Evolutionary conservation across 2,888 invertebrate species (phyloP).

Genomic region (Marronus borbonicus): DNA sequence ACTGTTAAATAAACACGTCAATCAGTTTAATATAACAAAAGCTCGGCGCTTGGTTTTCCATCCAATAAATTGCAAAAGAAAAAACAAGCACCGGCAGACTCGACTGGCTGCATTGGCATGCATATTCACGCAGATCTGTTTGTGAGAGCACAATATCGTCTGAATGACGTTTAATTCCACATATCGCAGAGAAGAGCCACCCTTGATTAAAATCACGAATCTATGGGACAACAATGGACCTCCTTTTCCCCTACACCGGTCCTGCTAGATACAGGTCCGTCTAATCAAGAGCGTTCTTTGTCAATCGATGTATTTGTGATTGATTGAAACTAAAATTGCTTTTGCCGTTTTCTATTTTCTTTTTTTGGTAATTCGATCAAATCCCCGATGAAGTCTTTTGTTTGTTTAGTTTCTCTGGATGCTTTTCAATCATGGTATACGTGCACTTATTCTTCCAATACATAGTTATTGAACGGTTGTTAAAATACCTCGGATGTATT

Average conservation of each 20-base stretch:
- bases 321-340: slow-evolving; percentile 69
- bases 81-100: slow-evolving; percentile 53
- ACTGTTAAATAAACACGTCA: slow-evolving; percentile 56
- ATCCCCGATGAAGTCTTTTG: slow-evolving; percentile 51
- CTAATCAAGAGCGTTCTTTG: slow-evolving; percentile 68
- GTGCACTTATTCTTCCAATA: neutral
- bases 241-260: slow-evolving; percentile 61
- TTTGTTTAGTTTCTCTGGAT: slow-evolving; percentile 43
- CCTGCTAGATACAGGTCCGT: slow-evolving; percentile 65
- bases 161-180: slow-evolving; percentile 68
- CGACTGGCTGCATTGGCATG: slow-evolving; percentile 57
- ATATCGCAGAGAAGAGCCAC: slow-evolving; percentile 67
- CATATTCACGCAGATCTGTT: slow-evolving; percentile 63
- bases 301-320: slow-evolving; percentile 68
- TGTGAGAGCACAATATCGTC: slow-evolving; percentile 66
- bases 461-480: slow-evolving; percentile 16
- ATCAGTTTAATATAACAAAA: slow-evolving; percentile 54
- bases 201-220: slow-evolving; percentile 69
- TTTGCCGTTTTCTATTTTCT: slow-evolving; percentile 58
- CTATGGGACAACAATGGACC: slow-evolving; percentile 65
- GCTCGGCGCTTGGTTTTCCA: slow-evolving; percentile 53
- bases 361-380: slow-evolving; percentile 60
- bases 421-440: slow-evolving; percentile 44
- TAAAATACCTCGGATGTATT: neutral
- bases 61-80: slow-evolving; percentile 54